Evolutionary conservation across 1,140 invertebrate species (phyloP), one percentile per base, ranked within the genome.

Genomic region (Lepidotrigona ventralis): DNA sequence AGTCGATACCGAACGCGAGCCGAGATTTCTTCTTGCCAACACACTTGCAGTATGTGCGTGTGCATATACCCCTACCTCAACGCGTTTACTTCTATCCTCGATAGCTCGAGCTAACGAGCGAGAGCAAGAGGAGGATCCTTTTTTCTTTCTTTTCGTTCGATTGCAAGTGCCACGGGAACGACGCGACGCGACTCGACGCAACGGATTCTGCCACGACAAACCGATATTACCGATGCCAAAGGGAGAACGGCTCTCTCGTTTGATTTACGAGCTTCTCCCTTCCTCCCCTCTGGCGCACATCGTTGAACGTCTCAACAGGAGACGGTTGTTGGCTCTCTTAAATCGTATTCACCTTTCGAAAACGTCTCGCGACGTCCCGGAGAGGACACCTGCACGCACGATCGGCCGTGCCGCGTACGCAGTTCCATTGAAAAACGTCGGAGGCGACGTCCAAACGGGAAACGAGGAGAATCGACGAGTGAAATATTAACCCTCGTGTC

Each of bases 311-410:
- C 70, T 54, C 72, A 15, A n/a, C 29, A 19, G 39, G 33, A 71
- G 51, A 23, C 68, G 9, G 21, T 21, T 66, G 21, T 29, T 12
- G 68, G 53, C 60, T 66, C 80, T 88, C 73, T 85, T 85, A 79
- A 87, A 85, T 85, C 60, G 78, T 82, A 88, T 88, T 85, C 87
- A 88, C 86, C 83, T 88, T 82, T 88, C 83, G 76, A 82, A 81
- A 83, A 85, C 58, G 83, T n/a, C 46, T 81, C 46, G 83, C 83
- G 79, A 85, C 86, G 68, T 79, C 72, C 66, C 53, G 64, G 70
- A 88, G 68, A 71, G 85, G 68, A 78, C 76, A 88, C 76, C 86
- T 77, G 86, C 83, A 33, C 85, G 33, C 76, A 64, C 79, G 46
- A 54, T 53, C 81, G 58, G 60, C 26, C 1, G 33, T 66, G 79